Percentiles rank a stretch among this genome's conserved stretches.
Conservation (phyloP, 35 echinoderm and acorn worm species). For the Stichopus chloronotus region DNA sequence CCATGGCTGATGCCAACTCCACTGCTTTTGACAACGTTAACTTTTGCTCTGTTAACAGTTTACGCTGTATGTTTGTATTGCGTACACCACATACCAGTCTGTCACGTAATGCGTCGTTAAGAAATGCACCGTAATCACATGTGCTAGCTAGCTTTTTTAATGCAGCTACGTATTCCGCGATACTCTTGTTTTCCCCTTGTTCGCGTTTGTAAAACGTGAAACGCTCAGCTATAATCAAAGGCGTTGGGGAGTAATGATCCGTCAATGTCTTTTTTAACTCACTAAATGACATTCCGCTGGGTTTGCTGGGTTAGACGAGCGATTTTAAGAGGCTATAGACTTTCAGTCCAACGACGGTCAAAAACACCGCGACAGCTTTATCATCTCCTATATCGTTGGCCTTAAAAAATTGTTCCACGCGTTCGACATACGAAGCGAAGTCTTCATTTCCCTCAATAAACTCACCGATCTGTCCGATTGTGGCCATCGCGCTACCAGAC, state of each 20-base stretch:
- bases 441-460: conserved; percentile 20
- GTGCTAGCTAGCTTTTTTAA: conserved; percentile 25
- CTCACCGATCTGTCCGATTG: conserved; percentile 6
- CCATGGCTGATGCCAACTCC: conserved; percentile 10
- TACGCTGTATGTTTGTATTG: background rate
- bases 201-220: conserved; percentile 39
- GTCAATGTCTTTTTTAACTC: background rate
- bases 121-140: conserved; percentile 47
- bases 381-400: conserved; percentile 18
- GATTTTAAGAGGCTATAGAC: background rate
- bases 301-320: background rate
- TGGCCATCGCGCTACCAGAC: too few species aligned
- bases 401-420: background rate
- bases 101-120: conserved; percentile 40
- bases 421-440: background rate
- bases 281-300: background rate
- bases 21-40: background rate
- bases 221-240: conserved; percentile 16
- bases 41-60: background rate
- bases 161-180: conserved; percentile 25
- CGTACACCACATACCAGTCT: conserved; percentile 28
- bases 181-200: background rate
- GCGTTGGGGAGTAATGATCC: background rate
- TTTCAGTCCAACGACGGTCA: background rate
- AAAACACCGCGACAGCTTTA: background rate